These are phyloP conservation scores for Sphinx pinastri DNA, from an alignment of 2,888 invertebrate species.

Conservation along the genomic window DNA sequence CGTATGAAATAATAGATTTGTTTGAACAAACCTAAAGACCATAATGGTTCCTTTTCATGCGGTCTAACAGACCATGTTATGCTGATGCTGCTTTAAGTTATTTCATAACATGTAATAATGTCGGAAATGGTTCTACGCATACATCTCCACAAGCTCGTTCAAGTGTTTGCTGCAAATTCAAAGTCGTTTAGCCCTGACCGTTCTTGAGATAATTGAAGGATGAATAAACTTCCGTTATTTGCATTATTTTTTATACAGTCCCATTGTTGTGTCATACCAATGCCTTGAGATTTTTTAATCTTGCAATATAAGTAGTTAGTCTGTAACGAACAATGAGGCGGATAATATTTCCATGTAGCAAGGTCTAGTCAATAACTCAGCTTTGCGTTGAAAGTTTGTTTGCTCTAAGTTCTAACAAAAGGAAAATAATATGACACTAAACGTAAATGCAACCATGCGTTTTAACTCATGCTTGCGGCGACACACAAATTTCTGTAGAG, in stretches of 20 bases:
- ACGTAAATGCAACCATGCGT: too few species aligned
- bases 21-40: neutral
- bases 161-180: neutral
- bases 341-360: conserved; percentile 5
- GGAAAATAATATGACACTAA: too few species aligned
- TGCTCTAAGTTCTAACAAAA: too few species aligned
- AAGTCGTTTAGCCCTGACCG: conserved; percentile 5
- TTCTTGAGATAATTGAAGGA: conserved; percentile 5
- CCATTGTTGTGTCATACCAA: conserved; percentile 8
- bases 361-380: neutral
- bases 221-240: conserved; percentile 11
- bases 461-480: neutral
- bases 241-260: neutral
- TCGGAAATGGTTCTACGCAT: neutral
- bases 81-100: neutral
- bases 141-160: neutral
- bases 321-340: conserved; percentile 14
- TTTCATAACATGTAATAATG: neutral
- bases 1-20: neutral
- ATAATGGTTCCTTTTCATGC: neutral
- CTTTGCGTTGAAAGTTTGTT: neutral
- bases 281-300: conserved; percentile 20
- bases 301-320: conserved; percentile 15
- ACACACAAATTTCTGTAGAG: neutral
- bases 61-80: neutral